Evolutionary conservation across 2,797 vertebrate species (phyloP).

Genomic region (Eupleurogrammus muticus): DNA sequence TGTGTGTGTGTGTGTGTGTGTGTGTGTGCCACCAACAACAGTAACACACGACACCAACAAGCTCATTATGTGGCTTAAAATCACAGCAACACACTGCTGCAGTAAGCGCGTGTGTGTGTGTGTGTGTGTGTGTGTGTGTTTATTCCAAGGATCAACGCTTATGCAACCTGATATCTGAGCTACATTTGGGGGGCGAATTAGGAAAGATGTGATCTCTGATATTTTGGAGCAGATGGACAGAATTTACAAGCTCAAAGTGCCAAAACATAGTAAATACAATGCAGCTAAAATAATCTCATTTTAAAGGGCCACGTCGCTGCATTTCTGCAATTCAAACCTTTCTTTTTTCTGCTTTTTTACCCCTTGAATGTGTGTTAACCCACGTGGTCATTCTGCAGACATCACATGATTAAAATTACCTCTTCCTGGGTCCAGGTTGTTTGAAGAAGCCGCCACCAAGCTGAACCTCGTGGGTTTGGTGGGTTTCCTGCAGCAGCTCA

Average conservation of each 20-base stretch:
- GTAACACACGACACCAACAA: background rate
- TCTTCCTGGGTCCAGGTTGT: slow-evolving; percentile 83
- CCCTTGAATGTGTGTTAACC: too few species aligned
- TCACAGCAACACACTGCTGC: background rate
- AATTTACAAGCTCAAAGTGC: slow-evolving; percentile 43
- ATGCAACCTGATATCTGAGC: slow-evolving; percentile 48
- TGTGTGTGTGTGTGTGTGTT: slow-evolving; percentile 23
- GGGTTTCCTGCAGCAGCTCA: slow-evolving; percentile 94
- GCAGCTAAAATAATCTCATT: background rate
- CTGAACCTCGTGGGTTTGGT: slow-evolving; percentile 91
- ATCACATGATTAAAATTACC: too few species aligned
- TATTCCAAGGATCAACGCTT: slow-evolving; percentile 60
- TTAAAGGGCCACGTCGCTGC: background rate
- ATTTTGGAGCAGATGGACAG: slow-evolving; percentile 59
- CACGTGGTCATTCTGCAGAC: too few species aligned
- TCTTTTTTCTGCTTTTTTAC: background rate
- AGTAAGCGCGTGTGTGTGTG: slow-evolving; percentile 1
- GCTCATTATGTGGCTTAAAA: too few species aligned
- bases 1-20: background rate
- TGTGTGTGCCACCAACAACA: background rate
- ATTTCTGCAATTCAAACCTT: background rate
- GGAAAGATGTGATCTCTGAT: slow-evolving; percentile 35
- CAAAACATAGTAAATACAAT: slow-evolving; percentile 30
- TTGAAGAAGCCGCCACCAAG: slow-evolving; percentile 93
- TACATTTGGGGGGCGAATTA: slow-evolving; percentile 53